These are phyloP conservation scores for Diarsia mendica DNA, from an alignment of 2,888 invertebrate genomes.

Conservation along the genomic window DNA sequence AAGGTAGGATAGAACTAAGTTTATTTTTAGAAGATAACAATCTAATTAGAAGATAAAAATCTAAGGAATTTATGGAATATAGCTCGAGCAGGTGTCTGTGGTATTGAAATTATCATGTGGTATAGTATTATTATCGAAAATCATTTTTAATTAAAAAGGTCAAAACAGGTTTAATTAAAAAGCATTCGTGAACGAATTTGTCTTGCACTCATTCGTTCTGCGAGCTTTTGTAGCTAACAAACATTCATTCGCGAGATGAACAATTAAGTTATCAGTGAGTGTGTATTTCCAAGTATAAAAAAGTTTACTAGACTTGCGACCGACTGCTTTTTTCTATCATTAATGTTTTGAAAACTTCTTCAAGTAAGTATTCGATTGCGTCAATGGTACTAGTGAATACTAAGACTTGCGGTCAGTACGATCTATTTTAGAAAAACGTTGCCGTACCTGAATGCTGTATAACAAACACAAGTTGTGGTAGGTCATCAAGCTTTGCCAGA, in stretches of 20 bases:
- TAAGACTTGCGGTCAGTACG: neutral
- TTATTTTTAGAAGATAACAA: conserved; percentile 15
- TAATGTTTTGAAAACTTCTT: neutral
- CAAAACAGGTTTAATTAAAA: too few relatives aligned
- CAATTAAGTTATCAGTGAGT: neutral
- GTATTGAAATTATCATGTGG: too few relatives aligned
- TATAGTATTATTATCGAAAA: too few relatives aligned
- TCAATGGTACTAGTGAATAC: neutral
- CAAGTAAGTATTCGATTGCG: too few relatives aligned
- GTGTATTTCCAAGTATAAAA: neutral
- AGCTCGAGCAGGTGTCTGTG: neutral
- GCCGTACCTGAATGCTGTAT: neutral
- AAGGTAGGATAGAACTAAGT: neutral
- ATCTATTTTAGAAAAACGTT: neutral
- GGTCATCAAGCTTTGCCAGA: neutral
- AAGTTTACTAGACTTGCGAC: neutral
- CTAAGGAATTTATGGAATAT: neutral
- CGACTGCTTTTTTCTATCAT: neutral
- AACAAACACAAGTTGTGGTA: neutral
- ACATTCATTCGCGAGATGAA: neutral
- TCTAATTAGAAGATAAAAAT: conserved; percentile 5
- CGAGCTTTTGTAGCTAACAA: neutral
- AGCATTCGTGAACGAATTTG: too few relatives aligned
- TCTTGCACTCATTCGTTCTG: neutral
- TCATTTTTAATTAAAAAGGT: too few relatives aligned